Conservation (phyloP, 2,888 invertebrate genomes). For the Nomada flava region DNA sequence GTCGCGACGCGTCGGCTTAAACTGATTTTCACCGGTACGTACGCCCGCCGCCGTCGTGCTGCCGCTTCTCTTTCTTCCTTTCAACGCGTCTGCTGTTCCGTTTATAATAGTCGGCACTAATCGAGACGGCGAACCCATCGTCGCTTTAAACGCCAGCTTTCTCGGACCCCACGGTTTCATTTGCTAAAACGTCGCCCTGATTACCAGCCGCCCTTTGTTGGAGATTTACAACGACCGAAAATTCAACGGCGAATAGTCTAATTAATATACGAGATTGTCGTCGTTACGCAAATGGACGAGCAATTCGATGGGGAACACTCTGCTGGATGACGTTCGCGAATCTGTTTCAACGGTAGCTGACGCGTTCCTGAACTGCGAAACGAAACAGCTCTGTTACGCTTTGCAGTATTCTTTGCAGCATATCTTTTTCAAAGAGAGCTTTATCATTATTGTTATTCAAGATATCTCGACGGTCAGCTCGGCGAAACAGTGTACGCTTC, state of each 20-base stretch:
- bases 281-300: conserved; percentile 3
- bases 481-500: too few relatives aligned
- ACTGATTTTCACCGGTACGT: conserved; percentile 52
- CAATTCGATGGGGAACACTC: conserved; percentile 17
- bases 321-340: background rate
- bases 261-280: background rate
- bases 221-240: conserved; percentile 10
- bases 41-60: background rate
- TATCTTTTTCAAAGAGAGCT: too few relatives aligned
- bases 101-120: conserved; percentile 47
- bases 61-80: conserved; percentile 39
- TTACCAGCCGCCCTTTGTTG: conserved; percentile 27
- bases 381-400: too few relatives aligned
- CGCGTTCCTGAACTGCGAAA: too few relatives aligned
- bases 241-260: conserved; percentile 15
- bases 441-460: too few relatives aligned
- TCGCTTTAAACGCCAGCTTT: conserved; percentile 48
- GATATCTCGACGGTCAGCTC: background rate
- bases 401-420: too few relatives aligned
- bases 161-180: conserved; percentile 41
- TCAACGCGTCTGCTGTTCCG: conserved; percentile 18
- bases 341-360: too few relatives aligned
- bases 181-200: conserved; percentile 42
- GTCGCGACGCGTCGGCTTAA: conserved; percentile 33
- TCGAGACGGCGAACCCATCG: conserved; percentile 51